phyloP scores from a whole-genome alignment of 2,888 invertebrate species.

The Ochropacha duplaris region DNA sequence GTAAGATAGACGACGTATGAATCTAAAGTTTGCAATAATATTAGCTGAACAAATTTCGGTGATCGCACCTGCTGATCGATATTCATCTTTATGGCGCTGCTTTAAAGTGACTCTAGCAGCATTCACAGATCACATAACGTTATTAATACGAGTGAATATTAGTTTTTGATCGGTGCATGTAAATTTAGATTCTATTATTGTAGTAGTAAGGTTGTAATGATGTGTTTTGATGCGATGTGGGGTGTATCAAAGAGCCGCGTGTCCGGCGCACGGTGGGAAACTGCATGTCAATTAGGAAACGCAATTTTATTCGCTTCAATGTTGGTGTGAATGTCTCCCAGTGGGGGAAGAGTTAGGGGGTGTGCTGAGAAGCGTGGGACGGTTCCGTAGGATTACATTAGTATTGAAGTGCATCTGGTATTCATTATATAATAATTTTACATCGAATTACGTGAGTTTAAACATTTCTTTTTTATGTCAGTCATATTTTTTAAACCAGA shows the following conservation, averaged over 20 bases:
- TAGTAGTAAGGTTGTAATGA: conserved; percentile 23
- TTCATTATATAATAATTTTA: background rate
- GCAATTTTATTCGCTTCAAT: conserved; percentile 66
- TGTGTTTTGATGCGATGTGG: conserved; percentile 19
- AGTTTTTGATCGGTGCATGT: conserved; percentile 15
- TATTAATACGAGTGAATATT: conserved; percentile 23
- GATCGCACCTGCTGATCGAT: background rate
- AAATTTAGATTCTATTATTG: conserved; percentile 18
- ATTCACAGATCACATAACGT: conserved; percentile 7
- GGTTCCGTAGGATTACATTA: conserved; percentile 28
- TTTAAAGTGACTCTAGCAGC: conserved; percentile 6
- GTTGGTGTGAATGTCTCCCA: conserved; percentile 52
- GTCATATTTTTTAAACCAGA: too few relatives aligned
- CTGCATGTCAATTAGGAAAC: conserved; percentile 73
- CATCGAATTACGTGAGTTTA: too few relatives aligned
- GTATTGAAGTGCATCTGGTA: background rate
- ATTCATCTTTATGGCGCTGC: background rate
- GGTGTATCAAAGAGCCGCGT: conserved; percentile 65
- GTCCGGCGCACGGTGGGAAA: conserved; percentile 73
- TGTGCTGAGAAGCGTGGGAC: conserved; percentile 44
- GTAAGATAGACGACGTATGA: conserved; percentile 13
- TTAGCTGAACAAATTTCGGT: background rate
- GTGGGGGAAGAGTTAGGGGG: conserved; percentile 36
- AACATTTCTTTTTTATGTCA: too few relatives aligned
- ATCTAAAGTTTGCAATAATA: background rate